These are phyloP conservation scores for Mormyrus proboscirostris DNA, from an alignment of 2,797 vertebrate species.

Conservation along the genomic window DNA sequence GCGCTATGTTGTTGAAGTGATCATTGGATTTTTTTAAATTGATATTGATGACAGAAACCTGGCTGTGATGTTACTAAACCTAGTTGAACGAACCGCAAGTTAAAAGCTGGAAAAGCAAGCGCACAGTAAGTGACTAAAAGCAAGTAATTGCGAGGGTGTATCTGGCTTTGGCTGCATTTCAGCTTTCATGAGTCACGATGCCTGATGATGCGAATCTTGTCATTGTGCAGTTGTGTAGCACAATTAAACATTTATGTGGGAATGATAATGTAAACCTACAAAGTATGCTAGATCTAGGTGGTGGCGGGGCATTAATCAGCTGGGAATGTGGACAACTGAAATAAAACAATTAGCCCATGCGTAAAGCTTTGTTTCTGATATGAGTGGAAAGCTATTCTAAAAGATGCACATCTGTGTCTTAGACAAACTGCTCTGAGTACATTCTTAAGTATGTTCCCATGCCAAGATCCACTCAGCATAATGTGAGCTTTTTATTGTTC, in stretches of 20 bases:
- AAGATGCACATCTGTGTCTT: background rate
- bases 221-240: background rate
- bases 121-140: background rate
- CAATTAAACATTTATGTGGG: background rate
- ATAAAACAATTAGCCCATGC: background rate
- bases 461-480: background rate
- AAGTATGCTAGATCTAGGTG: background rate
- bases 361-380: background rate
- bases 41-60: background rate
- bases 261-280: background rate
- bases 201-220: background rate
- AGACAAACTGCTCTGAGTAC: background rate
- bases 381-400: background rate
- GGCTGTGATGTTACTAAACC: background rate
- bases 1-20: background rate
- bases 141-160: background rate
- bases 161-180: background rate
- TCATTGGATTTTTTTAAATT: background rate
- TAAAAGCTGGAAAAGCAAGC: background rate
- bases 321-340: background rate
- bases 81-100: background rate
- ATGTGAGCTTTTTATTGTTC: background rate
- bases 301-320: background rate
- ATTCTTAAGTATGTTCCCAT: background rate
- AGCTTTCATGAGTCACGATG: background rate